Evolutionary conservation across 2,113 vertebrate species (phyloP), one percentile per base, ranked within the genome.

Genomic region (Cnemophilus loriae): DNA sequence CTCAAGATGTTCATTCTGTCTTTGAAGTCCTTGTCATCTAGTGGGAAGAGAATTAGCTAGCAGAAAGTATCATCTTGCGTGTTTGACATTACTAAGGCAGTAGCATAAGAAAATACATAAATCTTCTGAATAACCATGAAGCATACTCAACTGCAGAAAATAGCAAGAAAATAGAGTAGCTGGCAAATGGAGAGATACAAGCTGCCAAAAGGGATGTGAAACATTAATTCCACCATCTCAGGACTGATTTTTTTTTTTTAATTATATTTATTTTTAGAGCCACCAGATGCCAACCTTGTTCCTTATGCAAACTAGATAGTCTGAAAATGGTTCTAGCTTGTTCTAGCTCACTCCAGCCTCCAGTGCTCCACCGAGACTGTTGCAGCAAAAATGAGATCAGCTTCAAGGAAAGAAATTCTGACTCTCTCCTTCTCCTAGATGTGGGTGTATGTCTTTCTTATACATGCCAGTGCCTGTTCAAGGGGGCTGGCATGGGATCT

Each of bases 151-250:
- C 41, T 1, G 5, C 74, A 82, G 78, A 86, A 87, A 71, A 87
- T 8, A 81, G 63, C 49, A 90, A 80, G 86, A 90, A 88, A 70
- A 87, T 56, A 89, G 67, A 81, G 63, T 76, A 85, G 75, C 67
- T 96, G 93, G 84, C 93, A 96, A 94, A 80, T 12, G 27, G 63
- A 83, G 83, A 83, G 78, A 55, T 50, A 7, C 13, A n/a, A 93
- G 67, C 85, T 94, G 85, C 91, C 91, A 94, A 87, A 90, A 94
- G 53, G 74, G 77, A 85, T 85, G 50, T 74, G 67, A 82, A 94
- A 52, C 70, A 61, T 94, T 79, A 87, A 83, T 95, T 96, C 74
- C 28, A 77, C 67, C 71, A 90, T 85, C 82, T 89, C 57, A 64
- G 78, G 74, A 56, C 41, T 70, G 70, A 6, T 14, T 13, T 53